Conservation (phyloP, 2,888 invertebrate species). For the Sphaeridia pumilis region DNA sequence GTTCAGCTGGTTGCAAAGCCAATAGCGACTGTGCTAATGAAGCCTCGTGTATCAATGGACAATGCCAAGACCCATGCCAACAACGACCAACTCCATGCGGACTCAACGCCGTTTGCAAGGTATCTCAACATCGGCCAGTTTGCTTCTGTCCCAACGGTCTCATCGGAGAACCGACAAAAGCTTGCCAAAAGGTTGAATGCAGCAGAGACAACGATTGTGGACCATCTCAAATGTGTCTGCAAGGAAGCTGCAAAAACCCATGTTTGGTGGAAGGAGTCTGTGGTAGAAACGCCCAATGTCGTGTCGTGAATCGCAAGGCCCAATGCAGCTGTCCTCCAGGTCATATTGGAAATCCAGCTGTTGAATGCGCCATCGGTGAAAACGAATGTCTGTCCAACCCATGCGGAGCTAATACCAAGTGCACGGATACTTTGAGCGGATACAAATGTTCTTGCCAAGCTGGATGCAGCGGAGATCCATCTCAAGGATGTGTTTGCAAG, state of each 20-base stretch:
- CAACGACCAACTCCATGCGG: conserved; percentile 54
- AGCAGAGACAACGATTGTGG: conserved; percentile 63
- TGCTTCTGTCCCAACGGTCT: conserved; percentile 79
- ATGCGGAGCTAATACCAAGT: conserved; percentile 71
- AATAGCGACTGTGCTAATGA: conserved; percentile 67
- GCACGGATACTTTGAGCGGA: conserved; percentile 72
- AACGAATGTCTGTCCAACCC: conserved; percentile 68
- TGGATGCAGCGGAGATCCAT: conserved; percentile 60
- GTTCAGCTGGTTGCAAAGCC: conserved; percentile 65
- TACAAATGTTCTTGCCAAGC: conserved; percentile 68
- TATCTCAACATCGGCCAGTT: conserved; percentile 66
- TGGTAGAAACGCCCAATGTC: conserved; percentile 64
- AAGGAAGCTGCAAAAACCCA: conserved; percentile 67
- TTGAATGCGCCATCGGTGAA: conserved; percentile 56
- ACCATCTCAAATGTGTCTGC: conserved; percentile 57
- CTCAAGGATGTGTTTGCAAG: conserved; percentile 60
- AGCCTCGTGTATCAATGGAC: conserved; percentile 58
- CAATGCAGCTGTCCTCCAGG: conserved; percentile 66
- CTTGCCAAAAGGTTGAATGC: conserved; percentile 67
- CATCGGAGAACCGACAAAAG: conserved; percentile 64
- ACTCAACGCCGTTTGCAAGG: conserved; percentile 63
- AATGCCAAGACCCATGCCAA: conserved; percentile 51
- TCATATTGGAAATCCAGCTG: conserved; percentile 56
- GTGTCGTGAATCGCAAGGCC: conserved; percentile 60
- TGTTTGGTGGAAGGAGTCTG: conserved; percentile 50